These are phyloP conservation scores for Conus ventricosus DNA, from an alignment of 1,140 invertebrate species.

Conservation along the genomic window DNA sequence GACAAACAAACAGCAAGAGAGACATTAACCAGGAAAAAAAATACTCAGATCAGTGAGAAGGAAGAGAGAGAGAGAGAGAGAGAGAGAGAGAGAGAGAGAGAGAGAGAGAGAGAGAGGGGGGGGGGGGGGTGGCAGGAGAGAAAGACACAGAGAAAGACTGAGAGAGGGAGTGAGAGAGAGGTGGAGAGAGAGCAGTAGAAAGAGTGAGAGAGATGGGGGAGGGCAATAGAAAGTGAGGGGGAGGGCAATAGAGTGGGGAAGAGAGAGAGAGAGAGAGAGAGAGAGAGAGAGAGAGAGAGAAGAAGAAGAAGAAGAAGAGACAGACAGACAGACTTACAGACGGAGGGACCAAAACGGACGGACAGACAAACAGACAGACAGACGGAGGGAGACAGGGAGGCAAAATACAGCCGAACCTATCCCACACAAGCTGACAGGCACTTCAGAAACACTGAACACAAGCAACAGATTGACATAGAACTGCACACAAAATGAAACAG, in stretches of 20 bases:
- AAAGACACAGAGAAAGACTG: neutral
- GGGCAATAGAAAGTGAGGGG: neutral
- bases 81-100: neutral
- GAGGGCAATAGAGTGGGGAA: no score
- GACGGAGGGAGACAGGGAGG: no score
- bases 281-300: slow-evolving; percentile 4
- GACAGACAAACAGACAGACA: no score
- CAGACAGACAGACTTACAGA: neutral
- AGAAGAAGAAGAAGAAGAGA: neutral
- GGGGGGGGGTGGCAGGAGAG: neutral
- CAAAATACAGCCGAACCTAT: no score
- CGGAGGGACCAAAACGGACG: no score
- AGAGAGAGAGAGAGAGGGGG: neutral
- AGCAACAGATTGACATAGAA: no score
- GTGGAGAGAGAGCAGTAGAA: neutral
- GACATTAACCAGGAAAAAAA: no score
- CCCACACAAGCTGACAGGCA: no score
- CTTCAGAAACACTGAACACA: no score
- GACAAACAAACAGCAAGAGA: neutral
- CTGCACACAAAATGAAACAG: no score
- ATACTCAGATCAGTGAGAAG: neutral
- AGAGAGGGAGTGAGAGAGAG: neutral
- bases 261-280: neutral
- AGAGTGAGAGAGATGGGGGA: neutral
- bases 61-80: neutral